These are phyloP conservation scores for Ophthalmolycus amberensis DNA, from an alignment of 2,113 vertebrate genomes.

Conservation along the genomic window DNA sequence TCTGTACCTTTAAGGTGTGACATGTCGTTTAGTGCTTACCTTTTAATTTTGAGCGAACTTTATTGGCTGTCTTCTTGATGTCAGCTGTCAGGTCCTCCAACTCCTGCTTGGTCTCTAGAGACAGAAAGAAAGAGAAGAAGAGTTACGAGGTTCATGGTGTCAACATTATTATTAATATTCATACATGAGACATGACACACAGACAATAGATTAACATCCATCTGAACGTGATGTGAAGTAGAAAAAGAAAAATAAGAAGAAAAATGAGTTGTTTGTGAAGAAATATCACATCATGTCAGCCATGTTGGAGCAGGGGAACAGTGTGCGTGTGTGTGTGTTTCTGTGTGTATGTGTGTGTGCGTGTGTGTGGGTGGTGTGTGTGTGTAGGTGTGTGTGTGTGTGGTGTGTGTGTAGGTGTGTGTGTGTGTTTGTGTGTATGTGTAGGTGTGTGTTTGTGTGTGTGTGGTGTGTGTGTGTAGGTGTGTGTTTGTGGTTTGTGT, in stretches of 20 bases:
- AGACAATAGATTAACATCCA: not conserved
- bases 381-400: slow-evolving; percentile 13
- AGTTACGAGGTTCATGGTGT: too few relatives aligned
- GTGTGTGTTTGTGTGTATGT: slow-evolving; percentile 10
- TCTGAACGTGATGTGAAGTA: not conserved
- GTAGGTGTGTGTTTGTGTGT: not conserved
- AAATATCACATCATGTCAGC: slow-evolving; percentile 33
- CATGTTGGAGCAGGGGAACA: slow-evolving; percentile 20
- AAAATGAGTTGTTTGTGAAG: not conserved
- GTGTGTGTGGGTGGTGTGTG: not conserved
- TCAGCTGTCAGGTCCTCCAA: slow-evolving; percentile 96
- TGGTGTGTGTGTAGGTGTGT: slow-evolving; percentile 35
- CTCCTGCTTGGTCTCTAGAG: slow-evolving; percentile 93
- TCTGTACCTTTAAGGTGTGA: too few relatives aligned
- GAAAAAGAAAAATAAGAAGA: not conserved
- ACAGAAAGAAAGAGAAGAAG: not conserved
- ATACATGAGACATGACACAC: too few relatives aligned
- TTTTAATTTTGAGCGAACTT: slow-evolving; percentile 94
- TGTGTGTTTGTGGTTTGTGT: slow-evolving; percentile 11
- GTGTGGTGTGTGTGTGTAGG: slow-evolving; percentile 23
- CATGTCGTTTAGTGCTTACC: not conserved
- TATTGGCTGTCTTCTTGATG: slow-evolving; percentile 98
- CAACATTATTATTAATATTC: too few relatives aligned
- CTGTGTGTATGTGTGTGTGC: slow-evolving; percentile 13
- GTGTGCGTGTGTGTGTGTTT: not conserved